Evolutionary conservation across 2,113 vertebrate species (phyloP).

Genomic region (Speoplatyrhinus poulsoni): DNA sequence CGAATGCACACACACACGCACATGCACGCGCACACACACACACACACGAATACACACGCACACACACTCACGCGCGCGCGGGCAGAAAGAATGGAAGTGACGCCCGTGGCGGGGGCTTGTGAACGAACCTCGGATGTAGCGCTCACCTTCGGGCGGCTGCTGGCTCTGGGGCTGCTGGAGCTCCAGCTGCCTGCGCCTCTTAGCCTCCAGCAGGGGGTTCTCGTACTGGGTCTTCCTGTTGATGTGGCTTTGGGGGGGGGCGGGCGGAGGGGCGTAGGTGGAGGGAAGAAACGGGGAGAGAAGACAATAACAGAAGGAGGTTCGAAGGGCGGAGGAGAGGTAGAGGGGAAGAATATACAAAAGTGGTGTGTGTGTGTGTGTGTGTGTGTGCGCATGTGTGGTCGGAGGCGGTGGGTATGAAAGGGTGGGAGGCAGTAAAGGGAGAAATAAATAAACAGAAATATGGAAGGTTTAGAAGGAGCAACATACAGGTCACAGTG

Average conservation of each 20-base stretch:
- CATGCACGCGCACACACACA: slow-evolving; percentile 10
- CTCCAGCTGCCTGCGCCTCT: slow-evolving; percentile 92
- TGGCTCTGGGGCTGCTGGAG: slow-evolving; percentile 83
- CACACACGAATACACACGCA: slow-evolving; percentile 8
- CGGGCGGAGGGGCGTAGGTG: not conserved
- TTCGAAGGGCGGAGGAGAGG: not conserved
- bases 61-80: slow-evolving; percentile 26
- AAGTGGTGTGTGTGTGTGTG: not conserved
- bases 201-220: slow-evolving; percentile 95
- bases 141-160: slow-evolving; percentile 92
- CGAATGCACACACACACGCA: slow-evolving; percentile 24
- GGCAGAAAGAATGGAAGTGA: slow-evolving; percentile 68
- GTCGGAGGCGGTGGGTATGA: not conserved
- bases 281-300: slow-evolving; percentile 18
- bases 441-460: not conserved
- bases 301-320: not conserved
- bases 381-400: not conserved
- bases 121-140: slow-evolving; percentile 72
- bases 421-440: not conserved
- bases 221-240: slow-evolving; percentile 99
- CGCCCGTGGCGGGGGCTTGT: slow-evolving; percentile 61
- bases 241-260: slow-evolving; percentile 85
- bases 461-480: slow-evolving; percentile 5
- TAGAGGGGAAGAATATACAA: not conserved
- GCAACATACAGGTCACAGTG: not conserved